A percentile compares a stretch with the other conserved stretches of the same genome.
Evolutionary conservation across 2,888 invertebrate genomes (phyloP).

Genomic region (Meiosimyza platycephala): DNA sequence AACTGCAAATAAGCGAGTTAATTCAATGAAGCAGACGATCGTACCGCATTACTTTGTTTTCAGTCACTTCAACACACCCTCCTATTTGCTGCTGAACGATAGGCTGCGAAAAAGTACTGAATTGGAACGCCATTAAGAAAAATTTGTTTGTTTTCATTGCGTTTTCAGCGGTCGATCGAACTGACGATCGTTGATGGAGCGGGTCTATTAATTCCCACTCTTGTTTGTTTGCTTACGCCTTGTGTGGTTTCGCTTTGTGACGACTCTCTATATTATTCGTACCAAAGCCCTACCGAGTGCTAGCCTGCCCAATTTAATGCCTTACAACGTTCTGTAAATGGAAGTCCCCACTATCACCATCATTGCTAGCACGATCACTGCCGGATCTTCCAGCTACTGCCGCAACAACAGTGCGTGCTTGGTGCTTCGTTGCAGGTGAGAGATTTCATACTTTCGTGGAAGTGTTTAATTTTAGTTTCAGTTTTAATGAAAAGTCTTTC

Average conservation of each 20-base stretch:
- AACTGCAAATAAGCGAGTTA: neutral
- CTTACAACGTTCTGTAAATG: slow-evolving; percentile 8
- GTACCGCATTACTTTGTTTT: too few relatives aligned
- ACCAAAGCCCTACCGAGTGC: neutral
- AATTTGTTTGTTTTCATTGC: slow-evolving; percentile 29
- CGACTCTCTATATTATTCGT: too few relatives aligned
- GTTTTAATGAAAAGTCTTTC: slow-evolving; percentile 58
- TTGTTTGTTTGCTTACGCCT: slow-evolving; percentile 14
- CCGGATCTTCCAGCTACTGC: neutral
- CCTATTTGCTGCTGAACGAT: neutral
- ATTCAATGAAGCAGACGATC: too few relatives aligned
- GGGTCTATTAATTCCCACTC: slow-evolving; percentile 26
- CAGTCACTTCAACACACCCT: slow-evolving; percentile 4
- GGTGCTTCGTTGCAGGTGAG: neutral
- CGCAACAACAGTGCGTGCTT: neutral
- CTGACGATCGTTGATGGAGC: neutral
- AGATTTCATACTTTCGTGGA: slow-evolving; percentile 33
- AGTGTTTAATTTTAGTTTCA: slow-evolving; percentile 57
- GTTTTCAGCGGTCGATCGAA: slow-evolving; percentile 22
- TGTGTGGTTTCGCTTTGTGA: slow-evolving; percentile 20
- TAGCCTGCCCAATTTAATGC: neutral
- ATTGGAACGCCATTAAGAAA: slow-evolving; percentile 18
- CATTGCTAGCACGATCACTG: slow-evolving; percentile 1
- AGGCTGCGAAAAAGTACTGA: slow-evolving; percentile 8
- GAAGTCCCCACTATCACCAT: neutral